A percentile compares a stretch with the other conserved stretches of the same genome.
Evolutionary conservation across 1,140 invertebrate species (phyloP).

Genomic region (honey bee (Apis mellifera)): DNA sequence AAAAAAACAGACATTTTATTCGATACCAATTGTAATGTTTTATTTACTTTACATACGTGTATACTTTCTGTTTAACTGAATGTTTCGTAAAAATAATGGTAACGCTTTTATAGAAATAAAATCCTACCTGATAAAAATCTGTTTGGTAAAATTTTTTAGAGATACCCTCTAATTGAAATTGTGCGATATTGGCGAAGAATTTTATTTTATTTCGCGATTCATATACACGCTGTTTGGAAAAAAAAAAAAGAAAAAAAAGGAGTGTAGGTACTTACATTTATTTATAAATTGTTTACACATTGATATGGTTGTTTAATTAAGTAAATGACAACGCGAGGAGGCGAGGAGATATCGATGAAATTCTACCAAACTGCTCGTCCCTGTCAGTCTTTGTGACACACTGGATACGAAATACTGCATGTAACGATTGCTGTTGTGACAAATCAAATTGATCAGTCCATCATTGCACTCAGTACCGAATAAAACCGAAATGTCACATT

Average conservation of each 20-base stretch:
- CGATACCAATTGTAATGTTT: not conserved
- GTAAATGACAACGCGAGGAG: not conserved
- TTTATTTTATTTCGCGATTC: not conserved
- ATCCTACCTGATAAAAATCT: not conserved
- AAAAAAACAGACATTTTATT: too few species aligned
- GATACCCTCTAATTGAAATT: not conserved
- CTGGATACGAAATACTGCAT: not conserved
- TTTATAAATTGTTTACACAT: not conserved
- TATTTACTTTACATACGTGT: not conserved
- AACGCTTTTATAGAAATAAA: not conserved
- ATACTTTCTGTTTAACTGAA: not conserved
- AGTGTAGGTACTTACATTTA: not conserved
- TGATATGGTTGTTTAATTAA: not conserved
- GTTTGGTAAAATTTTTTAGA: not conserved
- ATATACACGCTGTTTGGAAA: not conserved
- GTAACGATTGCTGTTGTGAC: not conserved
- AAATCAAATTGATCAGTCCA: constrained; percentile 10
- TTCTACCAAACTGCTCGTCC: not conserved
- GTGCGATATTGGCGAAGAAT: not conserved
- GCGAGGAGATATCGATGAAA: not conserved
- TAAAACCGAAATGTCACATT: not conserved
- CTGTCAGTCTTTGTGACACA: not conserved
- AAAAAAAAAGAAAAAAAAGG: too few species aligned
- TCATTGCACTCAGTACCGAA: not conserved
- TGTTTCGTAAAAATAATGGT: not conserved